Conservation (phyloP, 2,888 invertebrate species). For the Eupithecia vulgata region DNA sequence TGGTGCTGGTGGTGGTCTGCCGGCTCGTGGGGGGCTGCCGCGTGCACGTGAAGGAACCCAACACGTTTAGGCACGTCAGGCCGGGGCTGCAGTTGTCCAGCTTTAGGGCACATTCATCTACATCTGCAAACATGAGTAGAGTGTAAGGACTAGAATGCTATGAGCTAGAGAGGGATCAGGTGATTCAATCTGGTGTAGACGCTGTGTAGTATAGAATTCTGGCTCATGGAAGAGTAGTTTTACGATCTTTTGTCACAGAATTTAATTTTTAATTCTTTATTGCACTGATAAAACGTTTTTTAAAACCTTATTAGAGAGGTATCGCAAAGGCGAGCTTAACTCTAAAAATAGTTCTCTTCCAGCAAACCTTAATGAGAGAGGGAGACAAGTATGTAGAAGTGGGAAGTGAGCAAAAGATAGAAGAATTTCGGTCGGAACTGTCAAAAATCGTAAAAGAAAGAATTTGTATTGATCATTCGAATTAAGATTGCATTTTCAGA, state of each 20-base stretch:
- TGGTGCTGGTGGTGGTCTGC: conserved; percentile 50
- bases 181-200: not conserved
- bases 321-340: too few species aligned
- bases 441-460: not conserved
- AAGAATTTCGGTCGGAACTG: not conserved
- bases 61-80: conserved; percentile 93
- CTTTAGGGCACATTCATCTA: conserved; percentile 86
- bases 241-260: not conserved
- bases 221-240: not conserved
- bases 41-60: conserved; percentile 94
- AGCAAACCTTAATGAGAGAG: too few species aligned
- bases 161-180: not conserved
- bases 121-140: conserved; percentile 73
- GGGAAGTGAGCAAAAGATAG: too few species aligned
- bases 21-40: conserved; percentile 52
- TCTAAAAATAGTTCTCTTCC: too few species aligned
- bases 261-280: too few species aligned
- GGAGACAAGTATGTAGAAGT: too few species aligned
- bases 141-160: not conserved
- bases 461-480: not conserved
- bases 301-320: too few species aligned
- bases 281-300: too few species aligned
- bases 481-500: not conserved
- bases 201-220: not conserved
- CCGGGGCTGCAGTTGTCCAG: conserved; percentile 73